Percentiles rank a stretch among this genome's conserved stretches.
Evolutionary conservation across 1,140 invertebrate species (phyloP).

Genomic region (Kradibia gibbosae): DNA sequence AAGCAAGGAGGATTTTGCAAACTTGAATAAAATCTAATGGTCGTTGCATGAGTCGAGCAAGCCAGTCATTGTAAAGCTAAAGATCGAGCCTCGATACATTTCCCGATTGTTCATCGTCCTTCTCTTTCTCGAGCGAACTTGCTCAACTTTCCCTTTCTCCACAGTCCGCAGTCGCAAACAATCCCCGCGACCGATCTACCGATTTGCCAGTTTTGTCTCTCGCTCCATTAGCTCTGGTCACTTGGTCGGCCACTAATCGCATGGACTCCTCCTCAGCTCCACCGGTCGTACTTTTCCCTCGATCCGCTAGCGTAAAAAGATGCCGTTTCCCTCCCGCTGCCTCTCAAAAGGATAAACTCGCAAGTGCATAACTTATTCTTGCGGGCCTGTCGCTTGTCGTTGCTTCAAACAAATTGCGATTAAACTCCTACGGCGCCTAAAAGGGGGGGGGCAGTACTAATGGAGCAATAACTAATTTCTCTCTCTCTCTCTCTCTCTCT

Average conservation of each 20-base stretch:
- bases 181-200: background rate
- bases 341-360: too few relatives aligned
- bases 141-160: slow-evolving; percentile 45
- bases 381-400: too few relatives aligned
- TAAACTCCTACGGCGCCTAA: too few relatives aligned
- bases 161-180: background rate
- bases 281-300: too few relatives aligned
- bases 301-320: too few relatives aligned
- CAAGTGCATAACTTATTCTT: too few relatives aligned
- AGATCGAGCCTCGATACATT: background rate
- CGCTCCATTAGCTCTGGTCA: slow-evolving; percentile 4
- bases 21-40: too few relatives aligned
- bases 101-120: background rate
- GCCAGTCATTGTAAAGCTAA: background rate
- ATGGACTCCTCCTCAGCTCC: slow-evolving; percentile 13
- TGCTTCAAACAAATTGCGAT: too few relatives aligned
- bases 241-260: slow-evolving; percentile 5
- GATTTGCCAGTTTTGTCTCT: slow-evolving; percentile 5
- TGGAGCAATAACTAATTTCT: background rate
- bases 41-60: background rate
- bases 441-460: too few relatives aligned
- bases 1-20: too few relatives aligned
- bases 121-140: slow-evolving; percentile 8
- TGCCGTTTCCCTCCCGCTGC: too few relatives aligned
- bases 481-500: background rate